phyloP scores from a whole-genome alignment of 1,140 invertebrate genomes.

The Trichonephila inaurata region DNA sequence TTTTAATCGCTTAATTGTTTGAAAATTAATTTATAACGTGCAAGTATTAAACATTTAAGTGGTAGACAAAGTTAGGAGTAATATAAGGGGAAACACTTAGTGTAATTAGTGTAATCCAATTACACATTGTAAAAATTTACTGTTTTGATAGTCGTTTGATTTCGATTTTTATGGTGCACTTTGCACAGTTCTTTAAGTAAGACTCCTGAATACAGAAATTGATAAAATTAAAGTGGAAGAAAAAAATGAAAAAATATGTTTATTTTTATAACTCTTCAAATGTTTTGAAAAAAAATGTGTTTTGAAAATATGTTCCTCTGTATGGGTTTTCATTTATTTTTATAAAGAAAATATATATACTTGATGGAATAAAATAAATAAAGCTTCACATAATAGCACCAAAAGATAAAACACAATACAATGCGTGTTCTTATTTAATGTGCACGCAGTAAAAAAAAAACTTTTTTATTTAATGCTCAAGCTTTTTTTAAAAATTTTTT shows the following conservation, averaged over 20 bases:
- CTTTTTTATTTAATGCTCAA: too few relatives aligned
- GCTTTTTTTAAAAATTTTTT: too few relatives aligned
- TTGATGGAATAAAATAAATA: too few relatives aligned
- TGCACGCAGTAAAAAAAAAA: too few relatives aligned
- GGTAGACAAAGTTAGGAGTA: conserved; percentile 16
- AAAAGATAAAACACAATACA: too few relatives aligned
- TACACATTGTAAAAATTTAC: conserved; percentile 39
- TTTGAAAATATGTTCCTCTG: too few relatives aligned
- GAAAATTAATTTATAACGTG: conserved; percentile 47
- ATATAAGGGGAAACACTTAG: conserved; percentile 40
- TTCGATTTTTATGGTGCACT: not conserved
- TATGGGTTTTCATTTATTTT: too few relatives aligned
- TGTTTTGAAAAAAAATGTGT: not conserved
- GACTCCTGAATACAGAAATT: not conserved
- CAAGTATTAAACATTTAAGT: conserved; percentile 39
- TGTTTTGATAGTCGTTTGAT: not conserved
- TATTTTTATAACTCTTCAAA: not conserved
- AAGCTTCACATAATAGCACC: too few relatives aligned
- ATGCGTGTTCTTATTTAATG: too few relatives aligned
- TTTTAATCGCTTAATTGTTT: conserved; percentile 65
- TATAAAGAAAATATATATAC: too few relatives aligned
- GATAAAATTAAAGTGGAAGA: not conserved
- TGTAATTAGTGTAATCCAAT: conserved; percentile 48
- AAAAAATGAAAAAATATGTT: not conserved
- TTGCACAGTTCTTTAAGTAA: not conserved